Evolutionary conservation across 2,888 invertebrate genomes (phyloP).

Genomic region (Ligdia adustata): DNA sequence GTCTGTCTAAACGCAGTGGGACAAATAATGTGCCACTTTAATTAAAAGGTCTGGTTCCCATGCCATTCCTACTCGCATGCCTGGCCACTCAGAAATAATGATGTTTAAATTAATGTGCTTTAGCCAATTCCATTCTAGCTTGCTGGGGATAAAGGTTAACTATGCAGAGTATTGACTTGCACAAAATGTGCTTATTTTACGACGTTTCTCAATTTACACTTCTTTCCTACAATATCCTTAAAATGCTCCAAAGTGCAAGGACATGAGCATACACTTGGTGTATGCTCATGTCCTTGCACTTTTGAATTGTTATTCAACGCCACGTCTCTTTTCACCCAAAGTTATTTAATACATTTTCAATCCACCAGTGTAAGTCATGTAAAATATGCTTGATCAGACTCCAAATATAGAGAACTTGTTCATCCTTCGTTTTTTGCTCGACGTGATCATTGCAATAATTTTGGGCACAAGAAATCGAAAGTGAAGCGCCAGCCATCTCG

Average conservation of each 20-base stretch:
- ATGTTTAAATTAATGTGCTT: conserved; percentile 6
- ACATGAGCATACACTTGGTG: neutral
- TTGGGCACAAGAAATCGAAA: conserved; percentile 41
- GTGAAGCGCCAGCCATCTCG: conserved; percentile 33
- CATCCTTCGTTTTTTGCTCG: conserved; percentile 21
- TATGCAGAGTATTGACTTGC: neutral
- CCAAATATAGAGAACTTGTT: conserved; percentile 26
- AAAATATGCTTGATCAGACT: conserved; percentile 21
- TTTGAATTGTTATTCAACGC: neutral
- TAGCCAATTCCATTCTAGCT: conserved; percentile 4
- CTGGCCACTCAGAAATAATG: neutral
- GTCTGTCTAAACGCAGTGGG: conserved; percentile 33
- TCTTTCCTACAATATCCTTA: too few species aligned
- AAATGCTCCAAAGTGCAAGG: neutral
- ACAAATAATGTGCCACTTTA: conserved; percentile 5
- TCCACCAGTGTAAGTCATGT: conserved; percentile 5
- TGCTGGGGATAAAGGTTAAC: conserved; percentile 1
- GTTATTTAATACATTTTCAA: conserved; percentile 2
- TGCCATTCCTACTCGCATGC: conserved; percentile 8
- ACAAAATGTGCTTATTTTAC: neutral
- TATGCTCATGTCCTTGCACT: neutral
- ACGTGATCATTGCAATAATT: conserved; percentile 18
- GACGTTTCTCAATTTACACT: neutral
- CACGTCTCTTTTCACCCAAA: neutral
- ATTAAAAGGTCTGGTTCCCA: conserved; percentile 28